Evolutionary conservation across 2,888 invertebrate genomes (phyloP), one percentile per base, ranked within the genome.

Genomic region (Cheilosia pagana): DNA sequence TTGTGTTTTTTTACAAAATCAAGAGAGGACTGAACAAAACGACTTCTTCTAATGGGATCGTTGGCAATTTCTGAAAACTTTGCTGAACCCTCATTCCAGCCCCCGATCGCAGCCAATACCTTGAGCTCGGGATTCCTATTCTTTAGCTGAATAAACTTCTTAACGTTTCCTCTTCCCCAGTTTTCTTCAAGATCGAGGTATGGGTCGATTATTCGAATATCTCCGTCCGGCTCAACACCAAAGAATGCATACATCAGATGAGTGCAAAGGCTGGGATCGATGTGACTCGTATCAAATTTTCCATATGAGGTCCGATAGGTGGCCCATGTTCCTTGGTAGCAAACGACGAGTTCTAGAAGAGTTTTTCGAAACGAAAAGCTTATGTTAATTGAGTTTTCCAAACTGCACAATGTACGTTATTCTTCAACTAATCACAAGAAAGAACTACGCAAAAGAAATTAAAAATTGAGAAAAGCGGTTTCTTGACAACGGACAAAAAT

Each of bases 261-360:
- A 0, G 96, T 96, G 89, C 96, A 97, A 0, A 95, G 91, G 8
- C 90, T 90, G 0, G 95, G 93, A 88, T 96, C 94, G 48, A 96
- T 95, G 78, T 95, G 88, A 10, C 93, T 92, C 0, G 96, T 94
- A 8, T 94, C 93, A 87, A 95, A 96, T 89, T 94, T 93, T 0
- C 96, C 96, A 59, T 92, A 89, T 0, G 93, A 94, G 0, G 89
- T 90, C 41, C 96, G 93, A 88, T 96, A 96, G 0, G 94, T 94
- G 0, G 96, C 93, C 96, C 96, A 96, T 12, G 95, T 94, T 2
- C 96, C 95, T 87, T 94, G 95, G 90, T 96, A 96, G 88, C 96
- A 96, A 0, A 96, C 93, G 0, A 96, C 92, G 81, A 93, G 92
- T 86, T 94, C 95, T 95, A 88, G 0, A 86, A 81, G 23, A 28